Base-by-base conservation (phyloP, 2,113 vertebrate species). In the Sinosuthora webbiana region DNA sequence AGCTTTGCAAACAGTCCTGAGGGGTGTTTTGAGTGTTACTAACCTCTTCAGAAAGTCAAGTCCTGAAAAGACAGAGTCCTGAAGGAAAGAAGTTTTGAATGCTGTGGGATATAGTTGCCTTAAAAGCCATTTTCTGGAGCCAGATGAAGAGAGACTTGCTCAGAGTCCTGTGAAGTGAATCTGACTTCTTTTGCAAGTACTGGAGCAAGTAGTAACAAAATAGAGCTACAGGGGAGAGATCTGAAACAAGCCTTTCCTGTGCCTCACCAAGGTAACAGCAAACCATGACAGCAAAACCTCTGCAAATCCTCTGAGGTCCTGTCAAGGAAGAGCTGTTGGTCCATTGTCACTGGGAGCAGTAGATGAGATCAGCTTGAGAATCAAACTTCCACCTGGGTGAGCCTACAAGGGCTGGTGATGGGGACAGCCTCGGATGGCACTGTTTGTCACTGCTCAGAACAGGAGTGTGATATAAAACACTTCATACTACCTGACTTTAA, bases 1-100 rank as follows among this genome's bases (percentile, higher is more conserved):
- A 95, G 76, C 76, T 94, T 75, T 90, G 79, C 79, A 86, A 92
- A 88, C 82, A 92, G 64, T 49, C 44, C 64, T 81, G 68, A 85
- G 77, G 77, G 83, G 63, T 86, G 84, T 27, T 82, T 73, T 80
- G 21, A 14, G 50, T 91, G 64, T 73, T 73, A 62, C 28, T 70
- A 42, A 41, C 52, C 73, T 92, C 89, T 96, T 93, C 42, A 92
- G 59, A 91, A 83, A 63, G 33, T 47, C 63, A 24, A 88, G 39
- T 59, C 55, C 17, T 87, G 23, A 65, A 68, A 87, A 68, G 53
- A 28, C 8, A 74, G 24, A 63, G 31, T n/a, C 25, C 52, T 75
- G 20, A 64, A 82, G 42, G 57, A 83, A 45, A 64, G 56, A 62
- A 27, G 3, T 75, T 56, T 75, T 37, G 27, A 93, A 24, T 83